phyloP scores from a whole-genome alignment of 1,140 invertebrate species.

The Bombyx mori region ASM3026992v2 NC_085128.1:8712501-8713000 shows the following conservation, averaged over 20 bases:
- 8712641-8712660: too few species aligned
- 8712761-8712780: conserved; percentile 59
- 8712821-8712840: conserved; percentile 60
- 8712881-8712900: conserved; percentile 89
- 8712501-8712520: too few species aligned
- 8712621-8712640: too few species aligned
- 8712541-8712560: too few species aligned
- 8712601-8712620: too few species aligned
- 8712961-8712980: neutral
- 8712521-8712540: too few species aligned
- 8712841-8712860: conserved; percentile 83
- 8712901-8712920: conserved; percentile 95
- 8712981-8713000: too few species aligned
- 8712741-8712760: conserved; percentile 56
- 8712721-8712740: conserved; percentile 51
- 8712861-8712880: conserved; percentile 90
- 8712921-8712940: conserved; percentile 78
- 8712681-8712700: too few species aligned
- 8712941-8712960: neutral
- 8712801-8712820: conserved; percentile 59
- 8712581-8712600: too few species aligned
- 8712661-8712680: too few species aligned
- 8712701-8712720: neutral
- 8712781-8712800: conserved; percentile 66
- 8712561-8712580: too few species aligned